Evolutionary conservation across 2,888 invertebrate genomes (phyloP).

Genomic region (Ptilodon capucinus): DNA sequence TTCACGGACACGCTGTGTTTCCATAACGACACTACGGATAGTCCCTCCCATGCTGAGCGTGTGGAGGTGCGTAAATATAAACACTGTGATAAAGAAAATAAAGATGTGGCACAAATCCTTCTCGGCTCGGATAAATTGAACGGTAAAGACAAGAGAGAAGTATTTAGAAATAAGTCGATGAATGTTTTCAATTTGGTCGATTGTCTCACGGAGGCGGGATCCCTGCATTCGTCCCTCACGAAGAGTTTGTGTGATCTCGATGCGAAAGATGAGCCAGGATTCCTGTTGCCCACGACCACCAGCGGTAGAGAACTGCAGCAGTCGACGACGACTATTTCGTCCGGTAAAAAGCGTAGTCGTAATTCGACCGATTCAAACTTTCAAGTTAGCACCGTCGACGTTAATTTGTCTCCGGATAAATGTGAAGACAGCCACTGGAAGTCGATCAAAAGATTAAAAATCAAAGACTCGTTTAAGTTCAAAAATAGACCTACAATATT

Average conservation of each 20-base stretch:
- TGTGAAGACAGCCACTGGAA: constrained; percentile 78
- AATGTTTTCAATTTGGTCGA: constrained; percentile 77
- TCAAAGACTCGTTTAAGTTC: constrained; percentile 79
- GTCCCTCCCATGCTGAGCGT: constrained; percentile 44
- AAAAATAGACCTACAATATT: constrained; percentile 77
- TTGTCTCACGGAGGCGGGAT: constrained; percentile 69
- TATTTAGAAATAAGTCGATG: constrained; percentile 77
- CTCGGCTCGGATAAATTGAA: constrained; percentile 51
- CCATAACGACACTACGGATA: constrained; percentile 44
- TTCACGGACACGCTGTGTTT: constrained; percentile 54
- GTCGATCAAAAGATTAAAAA: constrained; percentile 77
- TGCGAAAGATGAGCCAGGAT: constrained; percentile 64
- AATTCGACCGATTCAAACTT: constrained; percentile 78
- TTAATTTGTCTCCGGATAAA: constrained; percentile 69
- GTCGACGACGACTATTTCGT: constrained; percentile 74
- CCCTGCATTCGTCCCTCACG: constrained; percentile 71
- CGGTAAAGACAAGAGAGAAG: constrained; percentile 72
- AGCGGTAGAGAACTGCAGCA: constrained; percentile 67
- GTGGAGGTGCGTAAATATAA: constrained; percentile 56
- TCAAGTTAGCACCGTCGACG: constrained; percentile 66
- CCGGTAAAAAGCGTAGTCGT: constrained; percentile 76
- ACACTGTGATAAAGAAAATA: constrained; percentile 69
- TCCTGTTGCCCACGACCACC: constrained; percentile 60
- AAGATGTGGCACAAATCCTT: constrained; percentile 51
- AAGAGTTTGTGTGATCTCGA: constrained; percentile 76